A percentile compares a stretch with the other conserved stretches of the same genome.
Evolutionary conservation across 2,888 invertebrate species (phyloP).

Genomic region (Lydus trimaculatus): DNA sequence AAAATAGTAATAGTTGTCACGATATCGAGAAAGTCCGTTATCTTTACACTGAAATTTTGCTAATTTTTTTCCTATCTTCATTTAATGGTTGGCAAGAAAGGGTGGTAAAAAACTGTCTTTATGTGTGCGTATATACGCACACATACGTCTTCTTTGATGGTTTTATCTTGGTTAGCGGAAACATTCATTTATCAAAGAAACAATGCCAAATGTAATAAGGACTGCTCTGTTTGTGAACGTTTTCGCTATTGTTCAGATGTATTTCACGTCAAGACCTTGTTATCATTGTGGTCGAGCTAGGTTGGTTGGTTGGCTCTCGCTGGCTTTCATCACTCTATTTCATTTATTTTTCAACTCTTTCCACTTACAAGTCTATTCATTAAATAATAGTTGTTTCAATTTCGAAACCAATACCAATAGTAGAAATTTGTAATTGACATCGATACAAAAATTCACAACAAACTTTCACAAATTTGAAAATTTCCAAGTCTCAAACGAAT

Average conservation of each 20-base stretch:
- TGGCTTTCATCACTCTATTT: conserved; percentile 34
- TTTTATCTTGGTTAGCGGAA: conserved; percentile 54
- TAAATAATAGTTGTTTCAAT: not conserved
- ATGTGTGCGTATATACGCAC: conserved; percentile 33
- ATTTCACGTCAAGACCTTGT: conserved; percentile 47
- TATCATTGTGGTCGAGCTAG: conserved; percentile 46
- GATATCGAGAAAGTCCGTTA: conserved; percentile 60
- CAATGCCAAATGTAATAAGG: conserved; percentile 55
- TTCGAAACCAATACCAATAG: not conserved
- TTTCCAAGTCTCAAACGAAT: too few species aligned
- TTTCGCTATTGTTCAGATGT: conserved; percentile 46
- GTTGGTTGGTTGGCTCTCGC: conserved; percentile 31
- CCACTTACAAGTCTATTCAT: not conserved
- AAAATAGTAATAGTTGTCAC: conserved; percentile 47
- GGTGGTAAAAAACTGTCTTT: conserved; percentile 50
- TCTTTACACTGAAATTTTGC: conserved; percentile 49
- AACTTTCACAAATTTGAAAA: too few species aligned
- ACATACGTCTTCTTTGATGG: conserved; percentile 51
- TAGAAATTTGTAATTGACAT: not conserved
- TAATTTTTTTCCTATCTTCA: not conserved
- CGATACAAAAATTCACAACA: not conserved
- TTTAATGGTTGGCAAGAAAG: conserved; percentile 40
- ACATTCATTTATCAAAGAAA: conserved; percentile 59
- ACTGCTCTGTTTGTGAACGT: conserved; percentile 49
- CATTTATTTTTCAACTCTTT: conserved; percentile 36